These are phyloP conservation scores for Leptinotarsa undecemlineata DNA, from an alignment of 1,140 invertebrate genomes.

Conservation along the genomic window DNA sequence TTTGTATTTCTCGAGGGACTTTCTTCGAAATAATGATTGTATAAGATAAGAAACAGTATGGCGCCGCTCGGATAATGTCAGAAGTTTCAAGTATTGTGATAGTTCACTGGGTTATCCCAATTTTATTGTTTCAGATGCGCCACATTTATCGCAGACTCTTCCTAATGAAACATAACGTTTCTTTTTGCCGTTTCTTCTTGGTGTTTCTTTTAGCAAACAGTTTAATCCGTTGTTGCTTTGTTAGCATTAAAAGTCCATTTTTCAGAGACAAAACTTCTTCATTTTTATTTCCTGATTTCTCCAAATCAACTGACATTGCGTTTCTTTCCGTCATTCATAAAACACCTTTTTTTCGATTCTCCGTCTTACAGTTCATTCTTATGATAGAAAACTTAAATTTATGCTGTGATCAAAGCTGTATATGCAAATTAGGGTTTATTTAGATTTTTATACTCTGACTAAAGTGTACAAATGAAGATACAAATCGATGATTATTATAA, in stretches of 20 bases:
- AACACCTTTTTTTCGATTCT: too few relatives aligned
- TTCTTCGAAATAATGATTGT: conserved; percentile 6
- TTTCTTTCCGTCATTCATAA: too few relatives aligned
- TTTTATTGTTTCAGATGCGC: conserved; percentile 19
- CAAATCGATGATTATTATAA: too few relatives aligned
- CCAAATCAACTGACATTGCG: neutral
- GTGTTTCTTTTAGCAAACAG: conserved; percentile 10
- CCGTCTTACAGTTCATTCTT: too few relatives aligned
- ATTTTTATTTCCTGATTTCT: neutral
- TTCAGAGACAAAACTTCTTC: neutral
- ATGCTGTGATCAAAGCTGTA: too few relatives aligned
- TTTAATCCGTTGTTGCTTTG: conserved; percentile 2
- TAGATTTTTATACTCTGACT: too few relatives aligned
- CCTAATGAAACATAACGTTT: conserved; percentile 9
- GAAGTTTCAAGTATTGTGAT: conserved; percentile 21
- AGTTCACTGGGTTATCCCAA: conserved; percentile 15
- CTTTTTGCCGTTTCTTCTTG: neutral
- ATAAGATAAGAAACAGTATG: conserved; percentile 15
- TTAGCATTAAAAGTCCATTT: neutral
- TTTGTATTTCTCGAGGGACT: conserved; percentile 5
- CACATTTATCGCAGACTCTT: conserved; percentile 19
- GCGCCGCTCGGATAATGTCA: conserved; percentile 19
- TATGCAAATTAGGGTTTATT: too few relatives aligned
- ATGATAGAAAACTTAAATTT: too few relatives aligned
- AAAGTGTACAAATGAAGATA: too few relatives aligned